Percentiles rank a stretch among this genome's conserved stretches.
Conservation (phyloP, 35 echinoderm and acorn worm species). For the Ophiothrix spiculata region DNA sequence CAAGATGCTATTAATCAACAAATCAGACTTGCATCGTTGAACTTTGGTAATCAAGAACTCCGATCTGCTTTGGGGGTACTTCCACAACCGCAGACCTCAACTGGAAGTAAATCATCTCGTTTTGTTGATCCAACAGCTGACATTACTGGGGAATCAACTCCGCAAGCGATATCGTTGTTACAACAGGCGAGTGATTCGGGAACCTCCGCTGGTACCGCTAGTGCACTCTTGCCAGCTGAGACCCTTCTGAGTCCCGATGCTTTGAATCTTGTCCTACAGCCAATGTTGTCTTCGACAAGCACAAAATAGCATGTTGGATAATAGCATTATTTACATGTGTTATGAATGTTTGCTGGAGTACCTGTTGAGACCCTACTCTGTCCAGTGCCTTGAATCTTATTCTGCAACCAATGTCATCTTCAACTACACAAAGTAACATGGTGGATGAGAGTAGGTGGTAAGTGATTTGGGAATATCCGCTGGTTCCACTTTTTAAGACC, state of each 20-base stretch:
- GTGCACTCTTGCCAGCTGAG: conserved; percentile 28
- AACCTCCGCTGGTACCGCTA: not conserved
- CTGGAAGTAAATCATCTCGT: not conserved
- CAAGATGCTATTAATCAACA: not conserved
- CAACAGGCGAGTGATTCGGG: not conserved
- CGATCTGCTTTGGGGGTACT: not conserved
- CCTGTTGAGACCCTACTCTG: too few species aligned
- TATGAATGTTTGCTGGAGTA: too few species aligned
- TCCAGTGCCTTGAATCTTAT: too few species aligned
- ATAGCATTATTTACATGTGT: too few species aligned
- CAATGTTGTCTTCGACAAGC: conserved; percentile 7
- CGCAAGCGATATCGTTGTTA: not conserved
- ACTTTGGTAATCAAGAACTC: conserved; percentile 5
- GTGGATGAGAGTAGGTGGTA: too few species aligned
- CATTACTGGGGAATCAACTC: not conserved
- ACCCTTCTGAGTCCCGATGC: conserved; percentile 35
- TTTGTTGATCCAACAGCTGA: not conserved
- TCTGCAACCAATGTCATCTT: too few species aligned
- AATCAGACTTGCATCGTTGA: not conserved
- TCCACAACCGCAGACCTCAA: not conserved
- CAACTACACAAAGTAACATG: too few species aligned
- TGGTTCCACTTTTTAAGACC: too few species aligned
- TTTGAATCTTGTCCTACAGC: conserved; percentile 40
- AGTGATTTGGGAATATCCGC: too few species aligned
- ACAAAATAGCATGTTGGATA: too few species aligned